A percentile compares a stretch with the other conserved stretches of the same genome.
phyloP scores from a whole-genome alignment of 2,888 invertebrate species.

The Leucophora obtusa region DNA sequence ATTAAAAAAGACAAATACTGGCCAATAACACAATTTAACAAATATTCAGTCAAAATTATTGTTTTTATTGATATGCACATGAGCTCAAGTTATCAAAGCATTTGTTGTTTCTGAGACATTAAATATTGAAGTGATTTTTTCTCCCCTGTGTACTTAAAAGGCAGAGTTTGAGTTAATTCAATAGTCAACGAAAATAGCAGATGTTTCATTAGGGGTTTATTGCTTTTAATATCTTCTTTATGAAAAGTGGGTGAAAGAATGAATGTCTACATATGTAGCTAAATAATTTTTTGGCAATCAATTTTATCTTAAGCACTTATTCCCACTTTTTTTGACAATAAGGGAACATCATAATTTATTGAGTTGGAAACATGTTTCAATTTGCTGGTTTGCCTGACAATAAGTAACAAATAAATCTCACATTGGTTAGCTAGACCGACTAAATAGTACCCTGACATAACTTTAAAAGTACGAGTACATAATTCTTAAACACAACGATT shows the following conservation, averaged over 20 bases:
- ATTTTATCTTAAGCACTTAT: conserved; percentile 3
- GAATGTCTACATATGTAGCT: conserved; percentile 1
- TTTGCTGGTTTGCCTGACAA: background rate
- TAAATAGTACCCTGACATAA: background rate
- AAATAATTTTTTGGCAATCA: background rate
- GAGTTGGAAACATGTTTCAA: background rate
- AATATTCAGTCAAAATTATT: background rate
- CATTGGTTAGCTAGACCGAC: background rate
- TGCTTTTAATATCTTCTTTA: background rate
- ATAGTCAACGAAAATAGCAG: conserved; percentile 30
- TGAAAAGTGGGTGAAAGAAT: conserved; percentile 2
- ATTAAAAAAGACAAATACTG: too few relatives aligned
- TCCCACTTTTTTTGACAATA: background rate
- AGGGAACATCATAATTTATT: background rate
- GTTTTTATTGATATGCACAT: background rate
- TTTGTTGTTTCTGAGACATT: too few relatives aligned
- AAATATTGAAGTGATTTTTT: background rate
- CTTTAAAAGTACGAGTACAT: background rate
- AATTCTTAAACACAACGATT: too few relatives aligned
- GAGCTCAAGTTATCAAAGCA: too few relatives aligned
- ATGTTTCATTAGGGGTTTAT: conserved; percentile 35
- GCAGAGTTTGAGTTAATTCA: background rate
- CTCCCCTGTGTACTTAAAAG: background rate
- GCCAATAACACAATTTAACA: background rate
- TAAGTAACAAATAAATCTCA: background rate